A percentile compares a stretch with the other conserved stretches of the same genome.
Evolutionary conservation across 2,113 vertebrate species (phyloP).

Genomic region (Triplophysa dalaica): DNA sequence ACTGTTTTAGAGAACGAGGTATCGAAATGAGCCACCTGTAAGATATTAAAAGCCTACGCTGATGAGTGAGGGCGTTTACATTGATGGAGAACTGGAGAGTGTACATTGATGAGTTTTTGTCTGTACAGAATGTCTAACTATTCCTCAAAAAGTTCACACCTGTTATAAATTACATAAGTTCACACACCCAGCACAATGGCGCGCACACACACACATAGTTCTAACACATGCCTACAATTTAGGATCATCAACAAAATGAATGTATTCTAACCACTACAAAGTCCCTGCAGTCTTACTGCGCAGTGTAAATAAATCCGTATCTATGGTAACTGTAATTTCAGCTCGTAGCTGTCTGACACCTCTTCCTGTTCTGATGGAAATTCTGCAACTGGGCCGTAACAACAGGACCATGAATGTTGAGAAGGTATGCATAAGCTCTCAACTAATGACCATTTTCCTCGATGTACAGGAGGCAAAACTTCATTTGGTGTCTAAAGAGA

Average conservation of each 20-base stretch:
- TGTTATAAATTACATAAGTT: slow-evolving; percentile 34
- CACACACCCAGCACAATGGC: slow-evolving; percentile 21
- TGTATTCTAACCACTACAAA: neutral
- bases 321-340: neutral
- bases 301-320: slow-evolving; percentile 23
- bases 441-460: slow-evolving; percentile 39
- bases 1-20: slow-evolving; percentile 75
- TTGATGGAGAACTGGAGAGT: slow-evolving; percentile 4
- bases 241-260: slow-evolving; percentile 5
- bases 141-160: slow-evolving; percentile 13
- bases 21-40: slow-evolving; percentile 70
- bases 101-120: slow-evolving; percentile 6
- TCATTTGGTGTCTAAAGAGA: slow-evolving; percentile 34
- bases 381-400: slow-evolving; percentile 2
- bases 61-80: slow-evolving; percentile 1
- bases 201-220: slow-evolving; percentile 20
- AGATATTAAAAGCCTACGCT: slow-evolving; percentile 72
- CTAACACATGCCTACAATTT: slow-evolving; percentile 7
- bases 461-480: slow-evolving; percentile 43
- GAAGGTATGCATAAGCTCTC: slow-evolving; percentile 39
- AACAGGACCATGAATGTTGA: neutral
- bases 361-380: slow-evolving; percentile 12
- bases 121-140: neutral
- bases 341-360: neutral
- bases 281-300: slow-evolving; percentile 11